Evolutionary conservation across 37 sponge, comb jelly and placozoan genomes (phyloP).

Genomic region (Eunapius fragilis): DNA sequence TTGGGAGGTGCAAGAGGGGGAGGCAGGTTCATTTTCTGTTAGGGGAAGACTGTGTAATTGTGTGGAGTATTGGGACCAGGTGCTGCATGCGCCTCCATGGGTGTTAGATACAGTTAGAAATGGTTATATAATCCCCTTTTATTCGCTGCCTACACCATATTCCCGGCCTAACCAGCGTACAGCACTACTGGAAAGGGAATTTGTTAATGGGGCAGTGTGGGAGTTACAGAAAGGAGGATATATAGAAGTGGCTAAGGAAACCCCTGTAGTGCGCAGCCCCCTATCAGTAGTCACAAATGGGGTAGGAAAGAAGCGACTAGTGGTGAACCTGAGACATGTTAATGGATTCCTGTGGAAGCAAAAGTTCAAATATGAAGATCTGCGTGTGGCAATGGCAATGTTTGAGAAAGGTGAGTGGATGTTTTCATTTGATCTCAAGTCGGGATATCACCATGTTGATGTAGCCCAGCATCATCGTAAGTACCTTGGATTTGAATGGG

Average conservation of each 20-base stretch:
- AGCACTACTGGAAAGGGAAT: not conserved
- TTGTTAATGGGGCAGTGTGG: not conserved
- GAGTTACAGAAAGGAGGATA: not conserved
- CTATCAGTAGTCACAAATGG: not conserved
- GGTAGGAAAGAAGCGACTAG: not conserved
- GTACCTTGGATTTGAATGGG: slow-evolving; percentile 13
- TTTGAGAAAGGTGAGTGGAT: slow-evolving; percentile 17
- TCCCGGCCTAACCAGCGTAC: not conserved
- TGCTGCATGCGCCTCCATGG: not conserved
- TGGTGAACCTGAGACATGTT: slow-evolving; percentile 6
- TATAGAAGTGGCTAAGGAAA: not conserved
- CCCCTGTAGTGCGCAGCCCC: not conserved
- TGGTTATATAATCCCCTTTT: slow-evolving; percentile 16
- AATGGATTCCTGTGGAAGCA: not conserved
- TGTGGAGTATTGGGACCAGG: not conserved
- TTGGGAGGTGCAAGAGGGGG: not conserved
- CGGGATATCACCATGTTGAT: slow-evolving; percentile 20
- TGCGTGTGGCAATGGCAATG: slow-evolving; percentile 1
- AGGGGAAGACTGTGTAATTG: no score
- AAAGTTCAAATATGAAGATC: slow-evolving; percentile 12
- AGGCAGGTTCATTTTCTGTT: not conserved
- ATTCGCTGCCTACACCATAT: not conserved
- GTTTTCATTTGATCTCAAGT: slow-evolving; percentile 17
- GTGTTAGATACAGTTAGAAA: not conserved
- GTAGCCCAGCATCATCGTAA: slow-evolving; percentile 3